Conservation (phyloP, 2,113 vertebrate genomes). For the Noctilio leporinus region DNA sequence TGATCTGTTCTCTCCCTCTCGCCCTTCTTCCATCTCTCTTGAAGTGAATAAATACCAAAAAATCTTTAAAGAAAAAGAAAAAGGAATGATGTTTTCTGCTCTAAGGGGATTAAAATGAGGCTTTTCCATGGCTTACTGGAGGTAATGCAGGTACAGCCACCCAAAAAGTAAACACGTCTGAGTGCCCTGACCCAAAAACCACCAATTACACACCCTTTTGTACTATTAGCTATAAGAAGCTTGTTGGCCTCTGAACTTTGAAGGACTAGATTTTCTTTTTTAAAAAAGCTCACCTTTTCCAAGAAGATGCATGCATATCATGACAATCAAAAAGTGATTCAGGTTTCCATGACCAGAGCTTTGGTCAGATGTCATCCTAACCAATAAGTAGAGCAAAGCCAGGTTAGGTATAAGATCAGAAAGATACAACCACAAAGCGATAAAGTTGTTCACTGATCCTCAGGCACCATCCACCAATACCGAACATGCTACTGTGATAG, state of each 20-base stretch:
- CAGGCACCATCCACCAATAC: background rate
- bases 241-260: background rate
- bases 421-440: background rate
- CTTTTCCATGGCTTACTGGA: background rate
- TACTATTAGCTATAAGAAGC: background rate
- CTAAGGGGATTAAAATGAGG: background rate
- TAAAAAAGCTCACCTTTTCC: background rate
- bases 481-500: background rate
- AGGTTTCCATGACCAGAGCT: conserved; percentile 20
- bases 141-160: background rate
- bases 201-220: background rate
- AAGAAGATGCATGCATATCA: background rate
- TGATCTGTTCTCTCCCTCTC: too few species aligned
- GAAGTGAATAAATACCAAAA: too few species aligned
- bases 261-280: background rate
- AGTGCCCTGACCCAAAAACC: background rate
- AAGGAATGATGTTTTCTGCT: background rate
- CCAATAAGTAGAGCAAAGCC: background rate
- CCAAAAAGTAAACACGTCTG: background rate
- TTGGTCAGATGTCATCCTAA: conserved; percentile 9
- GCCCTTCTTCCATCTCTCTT: too few species aligned
- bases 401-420: background rate
- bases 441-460: background rate
- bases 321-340: conserved; percentile 29
- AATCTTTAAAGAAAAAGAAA: too few species aligned